Evolutionary conservation across 2,888 invertebrate species (phyloP).

Genomic region (Drosophila nigricruria): DNA sequence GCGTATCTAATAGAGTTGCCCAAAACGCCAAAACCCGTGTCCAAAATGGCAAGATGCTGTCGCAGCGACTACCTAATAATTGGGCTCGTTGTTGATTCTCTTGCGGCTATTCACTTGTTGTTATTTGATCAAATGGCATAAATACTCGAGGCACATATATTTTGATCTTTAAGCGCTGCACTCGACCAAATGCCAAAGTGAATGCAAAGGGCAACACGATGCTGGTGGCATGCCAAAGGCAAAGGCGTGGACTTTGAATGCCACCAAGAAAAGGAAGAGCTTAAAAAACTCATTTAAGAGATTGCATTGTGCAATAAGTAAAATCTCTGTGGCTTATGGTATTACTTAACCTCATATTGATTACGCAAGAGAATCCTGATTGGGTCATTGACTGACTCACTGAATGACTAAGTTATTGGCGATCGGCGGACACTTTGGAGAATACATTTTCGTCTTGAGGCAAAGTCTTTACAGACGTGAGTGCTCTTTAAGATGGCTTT

Average conservation of each 20-base stretch:
- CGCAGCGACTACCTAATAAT: conserved; percentile 69
- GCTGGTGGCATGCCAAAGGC: conserved; percentile 4
- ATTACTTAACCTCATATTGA: neutral
- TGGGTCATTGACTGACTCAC: neutral
- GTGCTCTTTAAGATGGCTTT: neutral
- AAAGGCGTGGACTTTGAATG: conserved; percentile 29
- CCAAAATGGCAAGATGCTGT: conserved; percentile 60
- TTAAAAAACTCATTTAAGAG: neutral
- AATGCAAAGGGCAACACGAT: conserved; percentile 63
- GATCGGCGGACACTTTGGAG: neutral
- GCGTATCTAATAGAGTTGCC: conserved; percentile 73
- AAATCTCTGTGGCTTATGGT: neutral
- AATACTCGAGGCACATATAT: conserved; percentile 28
- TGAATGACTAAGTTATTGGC: neutral
- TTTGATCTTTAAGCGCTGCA: conserved; percentile 61
- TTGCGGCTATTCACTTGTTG: conserved; percentile 30
- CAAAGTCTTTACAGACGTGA: neutral
- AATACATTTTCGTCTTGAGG: neutral
- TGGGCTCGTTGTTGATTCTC: conserved; percentile 32
- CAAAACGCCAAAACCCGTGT: conserved; percentile 59
- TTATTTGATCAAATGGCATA: conserved; percentile 60
- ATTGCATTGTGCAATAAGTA: neutral
- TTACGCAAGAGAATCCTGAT: neutral
- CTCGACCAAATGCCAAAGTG: conserved; percentile 59
- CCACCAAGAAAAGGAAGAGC: conserved; percentile 17